Percentiles rank a stretch among this genome's conserved stretches.
Evolutionary conservation across 1,140 invertebrate genomes (phyloP).

Genomic region (Polypedilum pembai): DNA sequence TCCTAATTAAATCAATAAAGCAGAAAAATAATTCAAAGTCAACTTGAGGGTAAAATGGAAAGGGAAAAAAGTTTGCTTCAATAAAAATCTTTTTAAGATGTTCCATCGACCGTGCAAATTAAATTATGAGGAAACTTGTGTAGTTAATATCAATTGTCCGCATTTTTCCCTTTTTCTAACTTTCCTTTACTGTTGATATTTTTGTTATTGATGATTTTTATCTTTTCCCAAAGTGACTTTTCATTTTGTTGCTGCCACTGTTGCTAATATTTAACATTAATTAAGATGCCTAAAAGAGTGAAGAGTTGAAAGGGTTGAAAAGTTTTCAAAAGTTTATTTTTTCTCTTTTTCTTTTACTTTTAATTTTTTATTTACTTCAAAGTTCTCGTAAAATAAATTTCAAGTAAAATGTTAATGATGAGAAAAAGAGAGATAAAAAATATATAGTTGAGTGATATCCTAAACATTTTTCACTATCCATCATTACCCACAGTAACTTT

Average conservation of each 20-base stretch:
- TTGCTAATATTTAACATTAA: background rate
- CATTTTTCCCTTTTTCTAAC: background rate
- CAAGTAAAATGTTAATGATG: too few relatives aligned
- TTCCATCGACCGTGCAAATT: slow-evolving; percentile 11
- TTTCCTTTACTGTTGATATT: background rate
- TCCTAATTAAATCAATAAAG: slow-evolving; percentile 10
- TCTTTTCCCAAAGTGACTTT: background rate
- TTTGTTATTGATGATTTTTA: background rate
- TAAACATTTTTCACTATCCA: too few relatives aligned
- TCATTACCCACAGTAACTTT: too few relatives aligned
- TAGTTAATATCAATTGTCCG: slow-evolving; percentile 18
- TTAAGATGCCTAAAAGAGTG: slow-evolving; percentile 15
- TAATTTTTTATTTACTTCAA: too few relatives aligned
- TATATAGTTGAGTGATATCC: too few relatives aligned
- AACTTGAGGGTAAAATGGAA: background rate
- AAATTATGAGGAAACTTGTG: slow-evolving; percentile 12
- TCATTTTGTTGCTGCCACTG: background rate
- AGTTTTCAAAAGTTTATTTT: background rate
- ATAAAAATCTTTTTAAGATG: background rate
- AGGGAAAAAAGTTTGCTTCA: background rate
- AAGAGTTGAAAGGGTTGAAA: background rate
- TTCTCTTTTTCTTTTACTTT: too few relatives aligned
- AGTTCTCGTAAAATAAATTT: too few relatives aligned
- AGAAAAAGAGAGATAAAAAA: too few relatives aligned
- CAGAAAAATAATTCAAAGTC: background rate